These are phyloP conservation scores for Heteromormyrus szaboi DNA, from an alignment of 2,797 vertebrate species.

Conservation along the genomic window DNA sequence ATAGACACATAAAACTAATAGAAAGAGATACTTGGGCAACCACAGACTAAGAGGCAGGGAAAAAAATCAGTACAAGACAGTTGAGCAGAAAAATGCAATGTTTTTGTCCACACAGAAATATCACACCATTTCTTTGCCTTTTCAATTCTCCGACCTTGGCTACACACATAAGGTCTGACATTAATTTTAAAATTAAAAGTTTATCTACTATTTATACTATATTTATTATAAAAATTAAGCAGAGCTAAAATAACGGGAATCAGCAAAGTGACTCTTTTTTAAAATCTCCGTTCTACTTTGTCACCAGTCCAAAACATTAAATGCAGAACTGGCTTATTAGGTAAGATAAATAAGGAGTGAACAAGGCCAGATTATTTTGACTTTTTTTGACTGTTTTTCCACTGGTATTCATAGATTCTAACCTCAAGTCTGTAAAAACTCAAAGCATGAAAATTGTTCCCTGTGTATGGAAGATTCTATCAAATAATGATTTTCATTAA, in stretches of 20 bases:
- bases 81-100: neutral
- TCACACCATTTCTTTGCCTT: neutral
- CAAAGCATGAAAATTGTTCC: neutral
- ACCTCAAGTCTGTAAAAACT: neutral
- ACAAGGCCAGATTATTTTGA: neutral
- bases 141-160: neutral
- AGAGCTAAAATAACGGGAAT: neutral
- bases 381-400: neutral
- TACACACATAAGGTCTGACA: neutral
- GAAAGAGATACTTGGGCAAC: conserved; percentile 45
- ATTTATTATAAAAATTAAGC: neutral
- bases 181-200: neutral
- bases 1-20: conserved; percentile 38
- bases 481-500: neutral
- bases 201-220: neutral
- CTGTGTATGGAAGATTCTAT: neutral
- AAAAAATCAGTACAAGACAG: conserved; percentile 28
- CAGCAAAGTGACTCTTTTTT: neutral
- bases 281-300: neutral
- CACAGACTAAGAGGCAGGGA: conserved; percentile 55
- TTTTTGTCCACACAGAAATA: neutral
- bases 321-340: neutral
- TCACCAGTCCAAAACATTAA: neutral
- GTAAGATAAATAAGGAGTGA: neutral
- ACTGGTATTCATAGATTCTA: neutral